A percentile compares a stretch with the other conserved stretches of the same genome.
These are phyloP conservation scores for Notolabrus celidotus DNA, from an alignment of 2,797 vertebrate species.

Conservation along the genomic window DNA sequence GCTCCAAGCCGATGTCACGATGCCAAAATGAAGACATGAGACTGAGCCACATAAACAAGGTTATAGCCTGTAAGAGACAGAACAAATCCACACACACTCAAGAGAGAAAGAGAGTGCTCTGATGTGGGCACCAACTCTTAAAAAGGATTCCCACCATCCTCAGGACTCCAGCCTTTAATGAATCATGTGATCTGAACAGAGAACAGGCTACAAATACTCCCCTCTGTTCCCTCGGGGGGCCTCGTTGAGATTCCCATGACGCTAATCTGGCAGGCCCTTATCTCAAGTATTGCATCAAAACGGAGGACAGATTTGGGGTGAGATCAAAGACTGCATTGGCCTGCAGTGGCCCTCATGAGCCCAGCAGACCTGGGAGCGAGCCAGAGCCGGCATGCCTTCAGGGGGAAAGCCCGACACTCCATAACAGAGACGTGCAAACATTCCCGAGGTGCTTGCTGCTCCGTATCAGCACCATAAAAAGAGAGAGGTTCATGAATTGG, in stretches of 20 bases:
- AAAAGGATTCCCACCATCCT: background rate
- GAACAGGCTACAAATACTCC: background rate
- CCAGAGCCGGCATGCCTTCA: constrained; percentile 1
- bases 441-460: background rate
- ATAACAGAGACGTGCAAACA: background rate
- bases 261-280: constrained; percentile 24
- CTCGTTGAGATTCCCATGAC: constrained; percentile 22
- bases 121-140: background rate
- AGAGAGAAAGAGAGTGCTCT: background rate
- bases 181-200: background rate
- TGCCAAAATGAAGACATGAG: constrained; percentile 36
- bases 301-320: constrained; percentile 25
- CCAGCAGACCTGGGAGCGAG: constrained; percentile 37
- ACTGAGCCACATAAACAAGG: constrained; percentile 40
- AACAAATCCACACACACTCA: constrained; percentile 13
- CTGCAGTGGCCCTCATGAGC: constrained; percentile 16
- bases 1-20: constrained; percentile 45
- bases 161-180: background rate
- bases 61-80: background rate
- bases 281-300: constrained; percentile 3
- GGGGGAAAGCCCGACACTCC: constrained; percentile 8
- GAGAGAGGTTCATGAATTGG: background rate
- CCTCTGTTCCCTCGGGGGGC: background rate
- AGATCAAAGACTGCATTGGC: constrained; percentile 35
- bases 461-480: background rate